Conservation (phyloP, 1,140 invertebrate species). For the Drosophila paulistorum region DNA sequence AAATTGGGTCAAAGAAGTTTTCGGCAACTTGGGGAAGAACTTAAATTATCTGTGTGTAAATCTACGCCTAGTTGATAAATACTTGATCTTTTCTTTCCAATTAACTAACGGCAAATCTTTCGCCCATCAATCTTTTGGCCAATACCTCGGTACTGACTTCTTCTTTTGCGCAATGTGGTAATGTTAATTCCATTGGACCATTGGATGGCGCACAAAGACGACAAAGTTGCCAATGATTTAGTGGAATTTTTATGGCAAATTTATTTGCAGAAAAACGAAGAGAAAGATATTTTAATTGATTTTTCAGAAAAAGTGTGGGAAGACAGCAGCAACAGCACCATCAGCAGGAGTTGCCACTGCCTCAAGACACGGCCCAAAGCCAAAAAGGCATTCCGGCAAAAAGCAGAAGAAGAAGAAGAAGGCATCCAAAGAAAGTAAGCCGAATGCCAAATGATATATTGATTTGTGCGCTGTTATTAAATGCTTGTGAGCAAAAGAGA, state of each 20-base stretch:
- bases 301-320: conserved; percentile 75
- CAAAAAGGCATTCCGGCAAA: conserved; percentile 13
- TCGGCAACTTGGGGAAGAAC: too few relatives aligned
- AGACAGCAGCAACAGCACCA: conserved; percentile 35
- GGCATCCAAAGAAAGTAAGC: conserved; percentile 61
- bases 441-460: conserved; percentile 73
- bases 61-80: conserved; percentile 4
- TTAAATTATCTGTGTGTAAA: background rate
- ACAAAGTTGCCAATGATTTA: conserved; percentile 77
- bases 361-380: background rate
- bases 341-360: conserved; percentile 21
- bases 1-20: background rate
- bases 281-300: conserved; percentile 80
- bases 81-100: background rate
- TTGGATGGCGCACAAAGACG: conserved; percentile 30
- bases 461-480: conserved; percentile 79
- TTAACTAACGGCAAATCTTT: conserved; percentile 32
- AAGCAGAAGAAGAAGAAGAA: background rate
- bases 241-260: conserved; percentile 80
- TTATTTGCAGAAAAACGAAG: conserved; percentile 61
- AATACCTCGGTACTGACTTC: conserved; percentile 34
- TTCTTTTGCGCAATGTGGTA: conserved; percentile 36
- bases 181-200: conserved; percentile 52
- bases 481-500: conserved; percentile 59
- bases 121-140: conserved; percentile 38